A percentile compares a stretch with the other conserved stretches of the same genome.
These are phyloP conservation scores for Archips xylosteana DNA, from an alignment of 2,888 invertebrate genomes.

Conservation along the genomic window DNA sequence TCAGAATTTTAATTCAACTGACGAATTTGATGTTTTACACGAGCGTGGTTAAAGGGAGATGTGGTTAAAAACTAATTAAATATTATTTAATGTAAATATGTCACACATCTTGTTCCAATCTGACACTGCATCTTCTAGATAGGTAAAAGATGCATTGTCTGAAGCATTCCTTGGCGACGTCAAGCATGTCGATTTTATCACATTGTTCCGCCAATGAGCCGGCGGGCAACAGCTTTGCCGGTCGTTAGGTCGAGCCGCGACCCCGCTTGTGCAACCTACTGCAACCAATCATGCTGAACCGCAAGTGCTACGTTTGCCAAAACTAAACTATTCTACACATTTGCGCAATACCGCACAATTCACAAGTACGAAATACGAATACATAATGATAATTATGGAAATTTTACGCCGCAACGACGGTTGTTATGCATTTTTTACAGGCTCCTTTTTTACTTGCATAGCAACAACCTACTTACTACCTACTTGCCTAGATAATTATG, in stretches of 20 bases:
- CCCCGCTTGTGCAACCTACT: constrained; percentile 67
- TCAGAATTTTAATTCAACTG: too few relatives aligned
- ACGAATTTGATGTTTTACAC: too few relatives aligned
- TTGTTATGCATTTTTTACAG: constrained; percentile 22
- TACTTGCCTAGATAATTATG: background rate
- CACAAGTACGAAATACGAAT: constrained; percentile 23
- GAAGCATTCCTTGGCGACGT: constrained; percentile 16
- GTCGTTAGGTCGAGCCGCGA: constrained; percentile 64
- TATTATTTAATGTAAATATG: too few relatives aligned
- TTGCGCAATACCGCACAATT: constrained; percentile 39
- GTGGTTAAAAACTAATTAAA: too few relatives aligned
- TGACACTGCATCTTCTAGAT: background rate
- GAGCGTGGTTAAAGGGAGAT: too few relatives aligned
- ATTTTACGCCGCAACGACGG: constrained; percentile 12
- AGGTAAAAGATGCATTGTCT: too few relatives aligned
- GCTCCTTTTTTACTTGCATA: background rate
- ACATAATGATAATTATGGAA: constrained; percentile 27
- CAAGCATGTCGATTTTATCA: constrained; percentile 51
- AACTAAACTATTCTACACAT: constrained; percentile 51
- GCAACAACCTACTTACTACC: background rate
- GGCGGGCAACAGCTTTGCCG: constrained; percentile 59
- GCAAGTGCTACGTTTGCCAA: constrained; percentile 58
- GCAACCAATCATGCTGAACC: constrained; percentile 68
- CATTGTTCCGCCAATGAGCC: constrained; percentile 64
- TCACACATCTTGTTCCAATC: background rate